Evolutionary conservation across 2,113 vertebrate genomes (phyloP), one percentile per base, ranked within the genome.

Genomic region (Apus apus): DNA sequence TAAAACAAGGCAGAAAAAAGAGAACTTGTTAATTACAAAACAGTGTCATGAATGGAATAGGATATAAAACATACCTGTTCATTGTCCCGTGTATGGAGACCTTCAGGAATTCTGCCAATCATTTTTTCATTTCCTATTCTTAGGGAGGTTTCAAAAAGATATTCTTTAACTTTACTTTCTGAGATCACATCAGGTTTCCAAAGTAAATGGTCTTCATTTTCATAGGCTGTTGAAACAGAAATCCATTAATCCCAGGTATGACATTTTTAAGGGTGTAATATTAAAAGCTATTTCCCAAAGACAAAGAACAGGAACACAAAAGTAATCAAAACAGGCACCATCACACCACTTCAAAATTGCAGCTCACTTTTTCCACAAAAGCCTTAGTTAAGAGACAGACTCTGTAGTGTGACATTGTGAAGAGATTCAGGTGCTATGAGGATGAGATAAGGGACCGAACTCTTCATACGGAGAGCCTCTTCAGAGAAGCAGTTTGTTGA

Each of bases 191-290:
- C 98, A 75, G 99, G 99, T 91, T 98, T 98, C 99, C 99, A 99
- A 66, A 99, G 98, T 93, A 99, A 97, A 96, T 99, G 98, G 71
- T 99, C 99, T 86, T 99, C 98, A 85, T 98, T 98, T 97, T 99
- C 99, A 97, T 99, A 99, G 5, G 87, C 99, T 99, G 96, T 82
- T 88, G 92, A 96, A 85, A 96, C 11, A 95, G 85, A 97, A 97
- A 83, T 21, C 11, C 53, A 88, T 96, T 71, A 83, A 90, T 1
- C 1, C 3, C 68, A 90, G 8, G 23, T 60, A 5, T 38, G 23
- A 74, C 23, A 58, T 58, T 72, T 80, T 93, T 79, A 89, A 76
- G 29, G 5, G 19, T 46, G 0, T 6, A 79, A 80, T 12, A 54
- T 56, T 11, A 71, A 82, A 82, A 87, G 5, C 45, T 53, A n/a